Evolutionary conservation across 2,888 invertebrate genomes (phyloP).

Genomic region (Seira ritae): DNA sequence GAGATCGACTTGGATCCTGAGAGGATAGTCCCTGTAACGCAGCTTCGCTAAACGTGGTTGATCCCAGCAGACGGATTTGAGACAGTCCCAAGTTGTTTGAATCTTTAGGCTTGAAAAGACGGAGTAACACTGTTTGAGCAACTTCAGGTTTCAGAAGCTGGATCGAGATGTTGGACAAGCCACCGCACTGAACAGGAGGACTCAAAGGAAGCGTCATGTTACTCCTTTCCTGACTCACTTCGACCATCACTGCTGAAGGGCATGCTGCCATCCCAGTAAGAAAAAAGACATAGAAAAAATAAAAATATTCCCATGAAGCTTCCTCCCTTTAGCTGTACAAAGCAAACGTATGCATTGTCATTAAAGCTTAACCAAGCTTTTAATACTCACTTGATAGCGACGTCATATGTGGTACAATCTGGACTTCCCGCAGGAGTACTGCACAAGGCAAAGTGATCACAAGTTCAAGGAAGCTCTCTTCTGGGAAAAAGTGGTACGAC

Average conservation of each 20-base stretch:
- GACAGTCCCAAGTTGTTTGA: slow-evolving; percentile 93
- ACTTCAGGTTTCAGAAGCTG: slow-evolving; percentile 90
- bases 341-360: not conserved
- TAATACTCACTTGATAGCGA: slow-evolving; percentile 83
- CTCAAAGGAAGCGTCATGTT: slow-evolving; percentile 87
- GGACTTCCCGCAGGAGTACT: slow-evolving; percentile 90
- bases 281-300: too few relatives aligned
- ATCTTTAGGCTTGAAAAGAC: slow-evolving; percentile 89
- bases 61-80: slow-evolving; percentile 89
- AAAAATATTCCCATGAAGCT: slow-evolving; percentile 1
- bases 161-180: slow-evolving; percentile 90
- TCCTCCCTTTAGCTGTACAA: not conserved
- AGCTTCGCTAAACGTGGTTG: slow-evolving; percentile 87
- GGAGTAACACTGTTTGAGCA: slow-evolving; percentile 87
- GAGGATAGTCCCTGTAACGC: slow-evolving; percentile 69
- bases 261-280: slow-evolving; percentile 80
- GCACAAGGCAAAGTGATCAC: slow-evolving; percentile 92
- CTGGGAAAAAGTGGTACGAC: slow-evolving; percentile 96
- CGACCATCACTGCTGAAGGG: slow-evolving; percentile 91
- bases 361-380: not conserved
- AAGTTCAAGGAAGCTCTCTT: slow-evolving; percentile 92
- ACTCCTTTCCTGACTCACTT: slow-evolving; percentile 88
- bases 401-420: slow-evolving; percentile 86
- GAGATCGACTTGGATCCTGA: slow-evolving; percentile 59
- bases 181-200: slow-evolving; percentile 90